A percentile compares a stretch with the other conserved stretches of the same genome.
Conservation (phyloP, 2,797 vertebrate species). For the Phoebastria nigripes region DNA sequence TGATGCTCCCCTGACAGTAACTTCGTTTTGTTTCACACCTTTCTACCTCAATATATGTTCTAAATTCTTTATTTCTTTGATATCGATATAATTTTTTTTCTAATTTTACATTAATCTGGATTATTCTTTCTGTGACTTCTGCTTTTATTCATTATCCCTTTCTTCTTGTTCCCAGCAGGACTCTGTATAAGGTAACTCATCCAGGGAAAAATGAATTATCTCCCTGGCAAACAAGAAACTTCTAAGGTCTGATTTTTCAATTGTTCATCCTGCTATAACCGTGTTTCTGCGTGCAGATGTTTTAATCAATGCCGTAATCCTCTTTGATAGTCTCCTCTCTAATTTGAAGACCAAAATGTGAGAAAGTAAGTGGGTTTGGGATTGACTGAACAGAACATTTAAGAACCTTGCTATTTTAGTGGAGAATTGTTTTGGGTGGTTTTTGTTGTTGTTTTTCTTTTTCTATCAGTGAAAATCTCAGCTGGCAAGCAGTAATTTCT, state of each 20-base stretch:
- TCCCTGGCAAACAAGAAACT: neutral
- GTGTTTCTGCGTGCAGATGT: neutral
- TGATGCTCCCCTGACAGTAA: neutral
- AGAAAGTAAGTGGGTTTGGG: neutral
- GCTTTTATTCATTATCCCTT: neutral
- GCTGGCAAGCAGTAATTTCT: neutral
- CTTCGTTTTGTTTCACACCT: neutral
- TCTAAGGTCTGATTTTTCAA: neutral
- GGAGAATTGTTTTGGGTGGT: neutral
- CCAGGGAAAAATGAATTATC: neutral
- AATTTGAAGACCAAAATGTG: neutral
- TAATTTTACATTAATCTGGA: neutral
- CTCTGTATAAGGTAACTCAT: neutral
- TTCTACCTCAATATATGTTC: neutral
- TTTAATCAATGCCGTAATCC: neutral
- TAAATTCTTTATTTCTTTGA: neutral
- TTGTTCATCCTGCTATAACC: neutral
- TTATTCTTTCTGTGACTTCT: neutral
- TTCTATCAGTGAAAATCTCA: neutral
- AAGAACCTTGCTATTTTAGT: neutral
- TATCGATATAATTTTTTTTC: rapidly evolving
- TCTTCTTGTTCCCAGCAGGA: neutral
- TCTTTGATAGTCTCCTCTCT: neutral
- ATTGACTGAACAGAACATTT: neutral
- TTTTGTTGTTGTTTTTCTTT: neutral